phyloP scores from a whole-genome alignment of 2,797 vertebrate species.

The Anolis apletophallus region DNA sequence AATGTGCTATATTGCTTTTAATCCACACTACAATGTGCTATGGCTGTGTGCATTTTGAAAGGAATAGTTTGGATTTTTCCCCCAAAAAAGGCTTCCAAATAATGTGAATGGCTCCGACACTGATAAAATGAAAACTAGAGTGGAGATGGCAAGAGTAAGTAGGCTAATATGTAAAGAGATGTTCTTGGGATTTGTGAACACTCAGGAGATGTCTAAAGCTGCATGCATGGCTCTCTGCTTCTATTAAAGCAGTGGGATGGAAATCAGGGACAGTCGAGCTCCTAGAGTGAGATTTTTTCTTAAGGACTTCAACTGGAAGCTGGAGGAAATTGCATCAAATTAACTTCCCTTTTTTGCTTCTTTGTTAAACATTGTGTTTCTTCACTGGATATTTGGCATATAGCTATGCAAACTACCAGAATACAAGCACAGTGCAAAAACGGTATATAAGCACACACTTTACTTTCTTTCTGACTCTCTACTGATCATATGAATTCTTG shows the following conservation, averaged over 20 bases:
- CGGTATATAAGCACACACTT: too few relatives aligned
- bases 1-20: too few relatives aligned
- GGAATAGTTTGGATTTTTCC: background rate
- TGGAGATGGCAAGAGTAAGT: background rate
- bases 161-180: background rate
- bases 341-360: background rate
- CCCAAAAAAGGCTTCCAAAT: background rate
- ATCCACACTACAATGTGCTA: too few relatives aligned
- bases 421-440: background rate
- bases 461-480: too few relatives aligned
- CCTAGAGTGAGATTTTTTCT: constrained; percentile 19
- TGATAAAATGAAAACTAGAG: background rate
- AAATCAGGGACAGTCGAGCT: background rate
- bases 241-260: constrained; percentile 16
- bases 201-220: background rate
- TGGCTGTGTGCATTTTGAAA: background rate
- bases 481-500: too few relatives aligned
- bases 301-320: constrained; percentile 19
- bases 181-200: constrained; percentile 1
- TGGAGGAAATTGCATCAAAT: background rate
- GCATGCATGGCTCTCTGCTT: constrained; percentile 10
- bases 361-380: background rate
- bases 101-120: background rate
- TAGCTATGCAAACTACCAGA: background rate
- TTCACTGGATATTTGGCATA: background rate